Base-by-base conservation (phyloP, 30 jellyfish, hydroid and myxozoan species). In the Aurelia aurita region DNA sequence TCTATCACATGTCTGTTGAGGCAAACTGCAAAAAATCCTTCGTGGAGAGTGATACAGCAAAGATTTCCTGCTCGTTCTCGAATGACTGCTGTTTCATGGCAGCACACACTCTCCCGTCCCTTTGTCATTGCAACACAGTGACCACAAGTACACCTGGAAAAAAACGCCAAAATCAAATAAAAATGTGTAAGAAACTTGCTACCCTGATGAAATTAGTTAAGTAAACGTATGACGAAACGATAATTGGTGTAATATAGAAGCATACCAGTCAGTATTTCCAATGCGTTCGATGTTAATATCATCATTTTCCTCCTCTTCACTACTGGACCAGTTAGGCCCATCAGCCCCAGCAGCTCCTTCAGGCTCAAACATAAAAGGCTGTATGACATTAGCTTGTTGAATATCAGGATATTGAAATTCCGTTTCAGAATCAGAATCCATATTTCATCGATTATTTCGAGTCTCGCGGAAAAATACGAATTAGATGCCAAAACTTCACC, bases 351-450 rank as follows among this genome's bases (percentile, higher is more conserved):
- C 46, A 34, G 46, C 46, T 1, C 65, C 26, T 54, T 54, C 26
- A 15, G 74, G 74, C 43, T 62, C 74, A 62, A 62, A 62, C 74
- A 62, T 62, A 25, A 19, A 62, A 46, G 74, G 74, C 27, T 62
- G 74, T 5, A 21, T 25, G 32, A 21, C 27, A 27, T 28, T 28
- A 19, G 43, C 74, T 62, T 9, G 34, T 62, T 62, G 46, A 21
- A 62, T 20, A 7, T 62, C 74, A 23, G 74, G 74, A 27, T 62
- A 62, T 21, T 13, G 5, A 25, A 62, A 62, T 14, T 62, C 74
- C 5, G 74, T 15, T 27, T 62, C 74, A 21, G 43, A 25, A 1
- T 62, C 74, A 62, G 74, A 25, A 62, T 62, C 74, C 74, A 62
- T 62, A 34, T 34, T 34, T 34, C 6, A 34, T 3, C 46, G 5